Evolutionary conservation across 2,888 invertebrate species (phyloP), one percentile per base, ranked within the genome.

Genomic region (Ornithoptera alexandrae): DNA sequence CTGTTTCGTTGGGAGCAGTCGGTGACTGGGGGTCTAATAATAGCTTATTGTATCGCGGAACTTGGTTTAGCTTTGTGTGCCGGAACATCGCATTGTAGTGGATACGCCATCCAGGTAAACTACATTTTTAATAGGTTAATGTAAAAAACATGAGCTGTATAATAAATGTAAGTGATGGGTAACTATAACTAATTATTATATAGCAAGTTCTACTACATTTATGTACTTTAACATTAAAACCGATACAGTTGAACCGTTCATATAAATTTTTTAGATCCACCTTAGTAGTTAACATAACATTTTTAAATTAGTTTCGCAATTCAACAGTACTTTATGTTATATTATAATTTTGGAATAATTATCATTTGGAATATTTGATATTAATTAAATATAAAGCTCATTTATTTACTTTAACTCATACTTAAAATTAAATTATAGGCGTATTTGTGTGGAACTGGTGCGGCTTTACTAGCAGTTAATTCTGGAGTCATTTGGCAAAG

Each of bases 1-100:
- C 81, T 88, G 24, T 88, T 89, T 69, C 81, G 83, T 0, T 90
- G 88, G 88, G 90, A 90, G 73, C 85, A 84, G 64, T 78, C 84
- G 0, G 84, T 89, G 15, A 79, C 86, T 5, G 89, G 87, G 0
- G 90, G 90, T 0, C 68, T 89, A 1, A 62, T 88, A 2, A 81
- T 88, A n/a, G 85, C 89, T 0, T 89, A 83, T 62, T 71, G 75
- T 62, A 62, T 89, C 2, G 79, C 80, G 0, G 65, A 73, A 6
- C 42, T 80, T 0, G 89, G 87, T 0, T 69, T 89, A 46, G 78
- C 79, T 0, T 7, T 89, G 6, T 81, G 83, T 50, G 78, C 84
- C 2, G 84, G 81, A 0, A 53, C 72, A 0, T 65, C 76, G 0
- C 57, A 67, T 0, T 77, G 80, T 22, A 78, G 76, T 0, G 79